phyloP scores from a whole-genome alignment of 2,888 invertebrate genomes.

The Agonopterix heracliana region DNA sequence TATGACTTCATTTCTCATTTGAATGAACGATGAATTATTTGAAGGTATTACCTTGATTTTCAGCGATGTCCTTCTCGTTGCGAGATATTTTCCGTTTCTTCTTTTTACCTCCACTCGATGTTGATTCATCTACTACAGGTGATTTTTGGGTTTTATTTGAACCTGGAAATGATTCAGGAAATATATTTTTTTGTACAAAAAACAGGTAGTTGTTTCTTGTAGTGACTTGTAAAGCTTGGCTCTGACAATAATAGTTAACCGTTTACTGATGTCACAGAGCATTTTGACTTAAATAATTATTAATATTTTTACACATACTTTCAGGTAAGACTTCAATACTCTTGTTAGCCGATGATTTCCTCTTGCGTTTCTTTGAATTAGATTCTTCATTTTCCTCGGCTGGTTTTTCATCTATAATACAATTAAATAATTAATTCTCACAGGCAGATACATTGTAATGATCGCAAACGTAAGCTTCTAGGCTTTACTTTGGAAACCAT shows the following conservation, averaged over 20 bases:
- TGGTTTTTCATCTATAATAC: slow-evolving; percentile 2
- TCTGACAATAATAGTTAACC: too few species aligned
- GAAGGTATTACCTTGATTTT: slow-evolving; percentile 14
- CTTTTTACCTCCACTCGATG: slow-evolving; percentile 12
- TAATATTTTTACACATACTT: slow-evolving; percentile 13
- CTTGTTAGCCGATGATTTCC: slow-evolving; percentile 23
- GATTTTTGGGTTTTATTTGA: neutral
- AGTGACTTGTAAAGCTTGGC: too few species aligned
- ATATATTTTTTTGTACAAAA: neutral
- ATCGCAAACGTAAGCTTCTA: too few species aligned
- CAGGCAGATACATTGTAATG: too few species aligned
- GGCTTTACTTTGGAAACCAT: too few species aligned
- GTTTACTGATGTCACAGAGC: too few species aligned
- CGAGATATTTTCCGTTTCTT: slow-evolving; percentile 34
- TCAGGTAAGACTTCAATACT: slow-evolving; percentile 5
- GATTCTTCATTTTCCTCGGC: neutral
- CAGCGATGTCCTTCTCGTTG: slow-evolving; percentile 13
- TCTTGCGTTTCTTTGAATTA: slow-evolving; percentile 30
- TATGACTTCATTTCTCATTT: too few species aligned
- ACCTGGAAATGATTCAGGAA: neutral
- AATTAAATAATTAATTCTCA: too few species aligned
- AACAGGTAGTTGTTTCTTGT: neutral
- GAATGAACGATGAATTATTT: too few species aligned
- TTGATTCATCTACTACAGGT: too few species aligned
- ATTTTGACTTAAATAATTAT: too few species aligned